Base-by-base conservation (phyloP, 2,888 invertebrate species). In the Neuroscelio doddi region DNA sequence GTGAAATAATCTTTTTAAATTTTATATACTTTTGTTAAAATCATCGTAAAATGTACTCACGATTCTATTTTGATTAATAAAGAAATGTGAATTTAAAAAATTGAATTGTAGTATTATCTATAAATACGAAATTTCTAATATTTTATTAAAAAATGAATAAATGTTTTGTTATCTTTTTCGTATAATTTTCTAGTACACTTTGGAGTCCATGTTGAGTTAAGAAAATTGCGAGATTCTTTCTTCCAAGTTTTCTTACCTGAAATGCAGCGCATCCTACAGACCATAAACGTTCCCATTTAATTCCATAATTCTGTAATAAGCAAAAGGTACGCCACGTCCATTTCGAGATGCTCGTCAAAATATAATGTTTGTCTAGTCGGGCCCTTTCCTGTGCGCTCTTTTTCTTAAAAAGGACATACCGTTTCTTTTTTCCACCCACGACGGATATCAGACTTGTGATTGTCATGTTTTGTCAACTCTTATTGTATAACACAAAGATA, bases 391-490 rank as follows among this genome's bases (percentile, higher is more conserved):
- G 67, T 62, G 63, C 51, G 64, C 63, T 68, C 70, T 71, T 74
- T 67, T 71, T 70, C 63, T 64, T 59, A 55, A 50, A 61, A 55
- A 56, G 51, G 63, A 56, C 46, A 45, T 32, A 56, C 44, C 44
- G 41, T 16, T 56, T 44, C 44, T 51, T 58, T 55, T 56, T 59
- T 71, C 70, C 74, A 69, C 74, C 70, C 70, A 63, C 74, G 56
- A 59, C 69, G 52, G 70, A 76, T 71, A 71, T 72, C 72, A 74
- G 72, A 72, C 72, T 74, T 71, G 75, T 78, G 82, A 82, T 81
- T 80, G 82, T 80, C 81, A 77, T 80, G 79, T 82, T 82, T 80
- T 81, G 82, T 80, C 81, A 82, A 82, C 82, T 81, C 77, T 76
- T 78, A 73, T 79, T 77, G 71, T 75, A 30, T 27, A 12, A 15